Percentiles rank a stretch among this genome's conserved stretches.
Conservation (phyloP, 2,888 invertebrate genomes). For the Ctena decussata region DNA sequence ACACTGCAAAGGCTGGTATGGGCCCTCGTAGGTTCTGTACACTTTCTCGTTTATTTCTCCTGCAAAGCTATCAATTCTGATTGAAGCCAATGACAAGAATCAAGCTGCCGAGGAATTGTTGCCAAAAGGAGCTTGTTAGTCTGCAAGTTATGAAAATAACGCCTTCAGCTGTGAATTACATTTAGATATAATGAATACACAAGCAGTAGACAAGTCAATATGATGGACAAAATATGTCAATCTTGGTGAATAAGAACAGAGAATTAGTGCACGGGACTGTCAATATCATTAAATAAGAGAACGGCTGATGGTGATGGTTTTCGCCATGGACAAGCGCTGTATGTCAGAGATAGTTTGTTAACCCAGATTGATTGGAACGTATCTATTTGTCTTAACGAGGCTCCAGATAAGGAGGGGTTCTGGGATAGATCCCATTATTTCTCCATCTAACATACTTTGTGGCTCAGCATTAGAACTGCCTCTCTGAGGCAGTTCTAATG, state of each 20-base stretch:
- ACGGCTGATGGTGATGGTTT: not conserved
- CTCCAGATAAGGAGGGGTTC: too few species aligned
- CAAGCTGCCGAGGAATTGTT: not conserved
- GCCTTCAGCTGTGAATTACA: not conserved
- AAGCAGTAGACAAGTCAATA: not conserved
- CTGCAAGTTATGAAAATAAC: not conserved
- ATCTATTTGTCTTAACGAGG: too few species aligned
- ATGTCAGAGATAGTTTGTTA: slow-evolving; percentile 1
- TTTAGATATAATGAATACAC: slow-evolving; percentile 14
- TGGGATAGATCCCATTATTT: too few species aligned
- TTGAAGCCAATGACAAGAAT: not conserved
- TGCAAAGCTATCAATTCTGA: too few species aligned
- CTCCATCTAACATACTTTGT: too few species aligned
- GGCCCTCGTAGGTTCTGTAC: too few species aligned
- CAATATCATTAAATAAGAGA: not conserved
- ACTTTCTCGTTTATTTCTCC: too few species aligned
- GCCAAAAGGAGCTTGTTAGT: not conserved
- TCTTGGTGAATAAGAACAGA: not conserved
- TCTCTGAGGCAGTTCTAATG: too few species aligned
- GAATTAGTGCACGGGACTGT: not conserved
- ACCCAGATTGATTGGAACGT: not conserved
- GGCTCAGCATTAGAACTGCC: too few species aligned
- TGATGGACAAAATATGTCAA: not conserved
- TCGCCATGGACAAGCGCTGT: not conserved
- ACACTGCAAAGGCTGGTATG: too few species aligned